These are phyloP conservation scores for Cancer borealis DNA, from an alignment of 2,888 invertebrate genomes.

Conservation along the genomic window DNA sequence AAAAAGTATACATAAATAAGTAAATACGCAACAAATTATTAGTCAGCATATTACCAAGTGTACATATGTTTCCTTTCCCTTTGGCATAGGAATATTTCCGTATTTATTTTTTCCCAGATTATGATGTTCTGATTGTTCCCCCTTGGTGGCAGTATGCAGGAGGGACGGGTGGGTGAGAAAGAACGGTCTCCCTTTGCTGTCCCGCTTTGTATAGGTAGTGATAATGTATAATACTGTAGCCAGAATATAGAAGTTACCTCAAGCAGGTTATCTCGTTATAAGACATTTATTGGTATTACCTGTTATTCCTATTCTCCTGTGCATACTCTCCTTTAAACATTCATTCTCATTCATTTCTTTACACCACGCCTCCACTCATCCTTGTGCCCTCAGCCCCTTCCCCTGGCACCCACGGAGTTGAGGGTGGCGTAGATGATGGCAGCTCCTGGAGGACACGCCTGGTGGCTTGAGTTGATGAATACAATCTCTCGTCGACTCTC, in stretches of 20 bases:
- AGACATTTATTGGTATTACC: background rate
- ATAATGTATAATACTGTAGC: background rate
- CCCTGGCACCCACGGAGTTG: slow-evolving; percentile 47
- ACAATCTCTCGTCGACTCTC: slow-evolving; percentile 57
- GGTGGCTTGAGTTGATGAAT: slow-evolving; percentile 54
- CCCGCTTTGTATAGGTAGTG: background rate
- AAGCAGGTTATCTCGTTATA: background rate
- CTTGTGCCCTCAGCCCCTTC: background rate
- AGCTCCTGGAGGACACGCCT: slow-evolving; percentile 49
- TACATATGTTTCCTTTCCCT: no score
- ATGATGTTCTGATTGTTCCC: no score
- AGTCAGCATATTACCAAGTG: no score
- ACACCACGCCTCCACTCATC: background rate
- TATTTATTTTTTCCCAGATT: no score
- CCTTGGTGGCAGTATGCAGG: no score
- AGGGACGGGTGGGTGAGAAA: background rate
- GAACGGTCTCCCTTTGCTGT: background rate
- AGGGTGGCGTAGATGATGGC: slow-evolving; percentile 65
- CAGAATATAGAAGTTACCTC: background rate
- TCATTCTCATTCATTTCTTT: background rate
- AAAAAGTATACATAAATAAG: no score
- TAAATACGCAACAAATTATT: no score
- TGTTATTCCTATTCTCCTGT: background rate
- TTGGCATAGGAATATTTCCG: no score
- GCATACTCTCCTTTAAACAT: background rate